Conservation (phyloP, 1,140 invertebrate species). For the Orussus abietinus region DNA sequence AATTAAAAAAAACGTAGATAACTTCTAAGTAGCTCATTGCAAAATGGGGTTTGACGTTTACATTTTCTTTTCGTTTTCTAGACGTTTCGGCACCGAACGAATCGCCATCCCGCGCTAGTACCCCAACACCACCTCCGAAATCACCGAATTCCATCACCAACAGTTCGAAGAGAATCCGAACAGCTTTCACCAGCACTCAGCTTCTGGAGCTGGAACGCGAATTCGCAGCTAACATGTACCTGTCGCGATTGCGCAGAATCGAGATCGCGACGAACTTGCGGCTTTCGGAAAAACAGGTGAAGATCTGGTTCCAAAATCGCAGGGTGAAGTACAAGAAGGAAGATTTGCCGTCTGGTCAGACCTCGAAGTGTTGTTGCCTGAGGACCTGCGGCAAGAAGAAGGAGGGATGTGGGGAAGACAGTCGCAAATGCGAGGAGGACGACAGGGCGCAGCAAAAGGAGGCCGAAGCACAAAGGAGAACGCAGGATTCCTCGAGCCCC, state of each 20-base stretch:
- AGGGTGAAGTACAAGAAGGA: slow-evolving; percentile 90
- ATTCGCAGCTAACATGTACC: slow-evolving; percentile 86
- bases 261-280: slow-evolving; percentile 86
- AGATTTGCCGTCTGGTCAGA: slow-evolving; percentile 50
- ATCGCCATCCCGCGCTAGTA: slow-evolving; percentile 52
- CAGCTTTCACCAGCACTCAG: slow-evolving; percentile 90
- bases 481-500: slow-evolving; percentile 6
- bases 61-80: slow-evolving; percentile 20
- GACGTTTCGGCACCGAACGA: slow-evolving; percentile 51
- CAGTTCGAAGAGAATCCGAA: slow-evolving; percentile 78
- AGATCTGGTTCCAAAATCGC: slow-evolving; percentile 92
- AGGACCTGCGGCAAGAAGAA: slow-evolving; percentile 57
- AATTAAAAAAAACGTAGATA: too few relatives aligned
- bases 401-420: slow-evolving; percentile 44
- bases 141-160: slow-evolving; percentile 52
- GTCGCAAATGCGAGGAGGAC: slow-evolving; percentile 17
- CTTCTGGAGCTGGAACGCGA: slow-evolving; percentile 87
- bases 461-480: slow-evolving; percentile 3
- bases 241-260: slow-evolving; percentile 82
- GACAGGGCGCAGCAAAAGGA: slow-evolving; percentile 15
- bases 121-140: slow-evolving; percentile 56
- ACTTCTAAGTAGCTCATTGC: too few relatives aligned
- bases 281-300: slow-evolving; percentile 91
- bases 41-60: too few relatives aligned
- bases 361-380: slow-evolving; percentile 56